These are phyloP conservation scores for Lutjanus campechanus DNA, from an alignment of 2,797 vertebrate species.

Conservation along the genomic window DNA sequence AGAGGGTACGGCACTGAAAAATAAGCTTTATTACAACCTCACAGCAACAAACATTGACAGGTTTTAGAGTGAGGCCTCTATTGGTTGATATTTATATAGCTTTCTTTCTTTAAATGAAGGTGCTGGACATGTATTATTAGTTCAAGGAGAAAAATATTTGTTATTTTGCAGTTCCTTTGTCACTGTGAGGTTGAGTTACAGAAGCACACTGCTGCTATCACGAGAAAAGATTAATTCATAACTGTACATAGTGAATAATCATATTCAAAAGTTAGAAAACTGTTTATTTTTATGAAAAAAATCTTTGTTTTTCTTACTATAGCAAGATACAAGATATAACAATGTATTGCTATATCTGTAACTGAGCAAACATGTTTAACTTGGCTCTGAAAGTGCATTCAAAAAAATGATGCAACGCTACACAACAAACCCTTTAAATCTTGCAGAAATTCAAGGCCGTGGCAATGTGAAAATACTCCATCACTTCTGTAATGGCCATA, in stretches of 20 bases:
- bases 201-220: neutral
- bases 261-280: neutral
- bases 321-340: neutral
- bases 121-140: slow-evolving; percentile 20
- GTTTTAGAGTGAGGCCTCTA: slow-evolving; percentile 1
- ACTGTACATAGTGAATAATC: neutral
- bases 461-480: slow-evolving; percentile 22
- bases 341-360: neutral
- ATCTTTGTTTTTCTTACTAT: neutral
- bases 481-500: slow-evolving; percentile 33
- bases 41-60: slow-evolving; percentile 9
- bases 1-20: slow-evolving; percentile 14
- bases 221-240: neutral
- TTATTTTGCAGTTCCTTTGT: neutral
- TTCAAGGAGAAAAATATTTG: neutral
- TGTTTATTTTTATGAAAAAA: neutral
- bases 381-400: neutral
- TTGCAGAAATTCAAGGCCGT: slow-evolving; percentile 20
- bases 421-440: slow-evolving; percentile 17
- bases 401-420: neutral
- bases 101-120: neutral
- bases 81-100: neutral
- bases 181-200: neutral
- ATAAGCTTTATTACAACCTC: slow-evolving; percentile 25
- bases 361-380: neutral